A percentile compares a stretch with the other conserved stretches of the same genome.
Conservation (phyloP, 2,888 invertebrate genomes). For the Shargacucullia verbasci region DNA sequence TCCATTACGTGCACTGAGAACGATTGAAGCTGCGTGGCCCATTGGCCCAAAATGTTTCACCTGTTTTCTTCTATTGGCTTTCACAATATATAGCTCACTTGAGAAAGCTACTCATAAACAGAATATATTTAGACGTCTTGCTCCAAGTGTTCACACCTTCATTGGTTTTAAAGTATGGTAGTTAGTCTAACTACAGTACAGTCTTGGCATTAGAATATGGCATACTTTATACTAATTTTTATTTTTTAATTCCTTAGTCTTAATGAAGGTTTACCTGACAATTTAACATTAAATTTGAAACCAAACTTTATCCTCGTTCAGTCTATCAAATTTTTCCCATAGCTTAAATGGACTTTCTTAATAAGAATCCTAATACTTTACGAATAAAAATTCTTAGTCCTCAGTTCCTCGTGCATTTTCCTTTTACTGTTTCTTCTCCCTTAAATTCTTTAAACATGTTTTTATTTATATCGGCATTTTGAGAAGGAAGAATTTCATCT, state of each 20-base stretch:
- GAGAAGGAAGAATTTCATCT: too few species aligned
- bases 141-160: too few species aligned
- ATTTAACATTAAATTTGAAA: slow-evolving; percentile 1
- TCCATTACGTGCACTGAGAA: slow-evolving; percentile 31
- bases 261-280: too few species aligned
- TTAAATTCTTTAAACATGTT: slow-evolving; percentile 22
- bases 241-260: background rate
- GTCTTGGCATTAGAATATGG: background rate
- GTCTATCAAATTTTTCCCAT: too few species aligned
- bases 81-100: too few species aligned
- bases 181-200: too few species aligned
- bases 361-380: background rate
- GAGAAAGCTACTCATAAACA: too few species aligned
- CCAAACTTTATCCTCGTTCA: background rate
- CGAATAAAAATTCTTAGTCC: background rate
- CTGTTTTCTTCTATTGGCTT: slow-evolving; percentile 9
- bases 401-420: slow-evolving; percentile 14
- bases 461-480: background rate
- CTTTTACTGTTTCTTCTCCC: slow-evolving; percentile 12
- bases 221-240: background rate
- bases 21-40: slow-evolving; percentile 29
- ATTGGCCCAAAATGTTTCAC: slow-evolving; percentile 9
- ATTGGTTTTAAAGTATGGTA: too few species aligned
- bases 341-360: slow-evolving; percentile 6
- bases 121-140: too few species aligned